These are phyloP conservation scores for Marasmarcha lunaedactyla DNA, from an alignment of 2,888 invertebrate species.

Conservation along the genomic window DNA sequence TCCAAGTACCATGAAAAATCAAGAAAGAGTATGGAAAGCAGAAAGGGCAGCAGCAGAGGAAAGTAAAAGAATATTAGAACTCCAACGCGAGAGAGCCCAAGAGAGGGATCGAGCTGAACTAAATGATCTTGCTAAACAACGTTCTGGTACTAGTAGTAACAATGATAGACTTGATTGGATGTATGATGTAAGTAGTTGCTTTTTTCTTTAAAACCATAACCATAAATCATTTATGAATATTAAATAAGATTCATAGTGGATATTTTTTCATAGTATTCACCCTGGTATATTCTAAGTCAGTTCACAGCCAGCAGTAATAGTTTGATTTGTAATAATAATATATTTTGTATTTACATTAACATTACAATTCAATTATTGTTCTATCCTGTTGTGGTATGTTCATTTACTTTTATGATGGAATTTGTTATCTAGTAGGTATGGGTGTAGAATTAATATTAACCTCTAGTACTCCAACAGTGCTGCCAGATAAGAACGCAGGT, in stretches of 20 bases:
- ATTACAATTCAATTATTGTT: too few species aligned
- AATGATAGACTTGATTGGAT: constrained; percentile 86
- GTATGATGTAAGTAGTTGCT: constrained; percentile 75
- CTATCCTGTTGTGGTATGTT: too few species aligned
- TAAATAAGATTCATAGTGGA: neutral
- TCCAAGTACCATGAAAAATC: constrained; percentile 81
- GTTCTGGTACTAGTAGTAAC: constrained; percentile 38
- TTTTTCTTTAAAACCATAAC: constrained; percentile 2
- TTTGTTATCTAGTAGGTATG: too few species aligned
- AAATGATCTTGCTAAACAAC: constrained; percentile 71
- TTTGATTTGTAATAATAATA: too few species aligned
- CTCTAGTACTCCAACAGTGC: too few species aligned
- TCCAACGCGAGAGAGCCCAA: constrained; percentile 75
- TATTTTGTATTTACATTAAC: too few species aligned
- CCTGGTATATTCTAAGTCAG: too few species aligned
- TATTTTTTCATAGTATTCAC: too few species aligned
- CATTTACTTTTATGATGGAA: too few species aligned
- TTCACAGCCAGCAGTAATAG: too few species aligned
- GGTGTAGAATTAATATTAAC: too few species aligned
- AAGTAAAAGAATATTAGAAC: constrained; percentile 74
- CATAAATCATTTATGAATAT: neutral
- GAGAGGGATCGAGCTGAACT: constrained; percentile 76
- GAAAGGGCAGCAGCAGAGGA: constrained; percentile 80
- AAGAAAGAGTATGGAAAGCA: constrained; percentile 83
- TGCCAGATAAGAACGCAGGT: too few species aligned